Conservation (phyloP, 2,113 vertebrate species). For the Poeciliopsis turrubarensis region DNA sequence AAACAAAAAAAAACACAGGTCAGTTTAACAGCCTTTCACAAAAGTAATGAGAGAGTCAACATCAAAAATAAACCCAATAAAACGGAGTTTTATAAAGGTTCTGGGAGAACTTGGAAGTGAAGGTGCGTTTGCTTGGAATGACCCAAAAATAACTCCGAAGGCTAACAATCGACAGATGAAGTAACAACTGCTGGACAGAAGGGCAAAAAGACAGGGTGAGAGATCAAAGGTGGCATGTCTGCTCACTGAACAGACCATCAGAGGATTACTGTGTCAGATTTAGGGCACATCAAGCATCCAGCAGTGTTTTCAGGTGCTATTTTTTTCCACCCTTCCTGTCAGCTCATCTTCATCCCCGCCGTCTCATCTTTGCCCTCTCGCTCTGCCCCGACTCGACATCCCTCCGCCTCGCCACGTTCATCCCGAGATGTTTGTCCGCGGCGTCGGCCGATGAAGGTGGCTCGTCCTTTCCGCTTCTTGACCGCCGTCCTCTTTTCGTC, state of each 20-base stretch:
- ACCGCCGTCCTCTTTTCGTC: neutral
- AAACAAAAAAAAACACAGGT: neutral
- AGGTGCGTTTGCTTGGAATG: neutral
- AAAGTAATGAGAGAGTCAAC: neutral
- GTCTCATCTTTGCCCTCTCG: neutral
- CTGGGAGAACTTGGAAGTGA: neutral
- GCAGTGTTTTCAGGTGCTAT: conserved; percentile 3
- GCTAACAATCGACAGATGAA: conserved; percentile 3
- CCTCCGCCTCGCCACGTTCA: conserved; percentile 3
- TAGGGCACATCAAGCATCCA: conserved; percentile 3
- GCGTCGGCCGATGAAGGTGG: neutral
- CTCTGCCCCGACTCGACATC: neutral
- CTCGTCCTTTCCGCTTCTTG: neutral
- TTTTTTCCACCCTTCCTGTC: conserved; percentile 4
- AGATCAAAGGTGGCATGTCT: conserved; percentile 35
- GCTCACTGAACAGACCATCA: conserved; percentile 12
- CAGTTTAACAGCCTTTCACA: neutral
- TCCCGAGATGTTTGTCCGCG: neutral
- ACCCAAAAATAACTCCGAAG: neutral
- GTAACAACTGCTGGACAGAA: conserved; percentile 19
- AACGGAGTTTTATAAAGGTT: too few species aligned
- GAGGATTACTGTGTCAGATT: conserved; percentile 21
- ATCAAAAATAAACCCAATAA: neutral
- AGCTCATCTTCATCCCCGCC: neutral
- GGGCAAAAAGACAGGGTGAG: neutral